phyloP scores from a whole-genome alignment of 2,888 invertebrate genomes.

The Hypercompe scribonia region DNA sequence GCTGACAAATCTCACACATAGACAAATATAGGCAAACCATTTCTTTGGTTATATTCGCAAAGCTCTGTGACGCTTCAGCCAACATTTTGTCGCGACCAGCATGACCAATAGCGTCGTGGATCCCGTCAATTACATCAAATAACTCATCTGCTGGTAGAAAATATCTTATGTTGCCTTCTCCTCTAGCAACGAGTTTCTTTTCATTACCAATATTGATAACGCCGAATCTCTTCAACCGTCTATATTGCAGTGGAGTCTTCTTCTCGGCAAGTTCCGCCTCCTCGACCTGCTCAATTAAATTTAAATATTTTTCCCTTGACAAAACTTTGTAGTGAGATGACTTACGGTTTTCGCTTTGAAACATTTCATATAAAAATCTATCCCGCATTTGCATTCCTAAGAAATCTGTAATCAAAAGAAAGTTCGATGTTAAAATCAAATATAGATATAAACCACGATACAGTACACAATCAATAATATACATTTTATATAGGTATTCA shows the following conservation, averaged over 20 bases:
- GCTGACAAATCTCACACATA: constrained; percentile 46
- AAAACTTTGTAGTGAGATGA: constrained; percentile 22
- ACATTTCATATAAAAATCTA: constrained; percentile 18
- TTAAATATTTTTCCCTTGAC: constrained; percentile 15
- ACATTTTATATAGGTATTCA: neutral
- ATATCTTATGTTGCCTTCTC: constrained; percentile 16
- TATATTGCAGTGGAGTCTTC: constrained; percentile 21
- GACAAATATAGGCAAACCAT: constrained; percentile 47
- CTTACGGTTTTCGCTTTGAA: constrained; percentile 17
- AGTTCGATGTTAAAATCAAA: constrained; percentile 2
- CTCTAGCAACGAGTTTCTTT: constrained; percentile 20
- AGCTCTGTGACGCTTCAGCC: constrained; percentile 44
- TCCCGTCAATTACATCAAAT: constrained; percentile 42
- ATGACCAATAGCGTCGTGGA: constrained; percentile 52
- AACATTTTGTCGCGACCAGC: constrained; percentile 50
- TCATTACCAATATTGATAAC: constrained; percentile 17
- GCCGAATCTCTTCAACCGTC: constrained; percentile 20
- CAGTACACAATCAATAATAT: neutral
- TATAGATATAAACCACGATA: constrained; percentile 1
- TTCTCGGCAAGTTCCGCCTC: constrained; percentile 16
- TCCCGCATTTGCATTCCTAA: constrained; percentile 11
- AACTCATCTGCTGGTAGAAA: constrained; percentile 24
- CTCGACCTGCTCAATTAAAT: constrained; percentile 19
- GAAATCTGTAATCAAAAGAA: constrained; percentile 5
- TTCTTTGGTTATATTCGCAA: constrained; percentile 48